Conservation (phyloP, 2,888 invertebrate species). For the Sepioteuthis lessoniana region DNA sequence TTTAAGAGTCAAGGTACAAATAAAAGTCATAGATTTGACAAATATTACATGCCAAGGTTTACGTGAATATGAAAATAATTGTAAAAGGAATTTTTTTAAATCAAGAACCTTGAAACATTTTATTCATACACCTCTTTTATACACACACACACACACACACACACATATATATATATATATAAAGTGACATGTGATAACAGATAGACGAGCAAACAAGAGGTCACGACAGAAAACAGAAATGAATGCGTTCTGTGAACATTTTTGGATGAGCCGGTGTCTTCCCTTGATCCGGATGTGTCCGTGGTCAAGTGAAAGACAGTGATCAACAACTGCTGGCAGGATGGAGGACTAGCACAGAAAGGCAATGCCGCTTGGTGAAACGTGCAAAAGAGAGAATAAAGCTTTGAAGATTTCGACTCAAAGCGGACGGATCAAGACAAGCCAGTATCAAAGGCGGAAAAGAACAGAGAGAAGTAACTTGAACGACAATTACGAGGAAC, state of each 20-base stretch:
- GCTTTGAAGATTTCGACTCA: not conserved
- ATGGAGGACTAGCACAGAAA: not conserved
- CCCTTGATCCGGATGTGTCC: not conserved
- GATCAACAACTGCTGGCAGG: not conserved
- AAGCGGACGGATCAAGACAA: not conserved
- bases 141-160: too few relatives aligned
- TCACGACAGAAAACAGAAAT: not conserved
- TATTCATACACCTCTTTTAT: too few relatives aligned
- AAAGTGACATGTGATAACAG: not conserved
- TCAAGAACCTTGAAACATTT: too few relatives aligned
- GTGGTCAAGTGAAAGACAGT: slow-evolving; percentile 13
- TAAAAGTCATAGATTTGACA: too few relatives aligned
- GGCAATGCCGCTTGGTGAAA: not conserved
- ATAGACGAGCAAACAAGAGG: not conserved
- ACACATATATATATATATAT: too few relatives aligned
- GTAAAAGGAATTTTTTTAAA: too few relatives aligned
- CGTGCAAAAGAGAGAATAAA: not conserved
- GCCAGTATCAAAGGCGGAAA: not conserved
- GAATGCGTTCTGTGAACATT: not conserved
- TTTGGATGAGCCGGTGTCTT: not conserved
- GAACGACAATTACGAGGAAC: not conserved
- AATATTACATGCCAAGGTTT: too few relatives aligned
- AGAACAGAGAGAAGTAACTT: not conserved
- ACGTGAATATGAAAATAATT: too few relatives aligned
- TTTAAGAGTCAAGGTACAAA: too few relatives aligned